Percentiles rank a stretch among this genome's conserved stretches.
phyloP scores from a whole-genome alignment of 2,113 vertebrate species.

The Pampusana beccarii region DNA sequence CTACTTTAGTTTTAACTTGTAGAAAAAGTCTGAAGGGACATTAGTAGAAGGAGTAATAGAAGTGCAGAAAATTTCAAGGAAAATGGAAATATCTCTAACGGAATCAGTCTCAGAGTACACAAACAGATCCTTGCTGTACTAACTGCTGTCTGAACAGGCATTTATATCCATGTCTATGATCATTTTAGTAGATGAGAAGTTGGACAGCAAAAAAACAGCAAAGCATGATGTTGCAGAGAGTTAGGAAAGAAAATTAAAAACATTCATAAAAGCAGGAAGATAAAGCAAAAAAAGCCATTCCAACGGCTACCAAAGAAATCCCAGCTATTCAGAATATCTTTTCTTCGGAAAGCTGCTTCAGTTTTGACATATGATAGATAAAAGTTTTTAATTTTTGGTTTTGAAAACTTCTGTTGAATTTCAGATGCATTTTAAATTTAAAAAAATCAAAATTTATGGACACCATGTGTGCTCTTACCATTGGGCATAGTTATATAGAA shows the following conservation, averaged over 20 bases:
- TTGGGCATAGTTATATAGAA: not conserved
- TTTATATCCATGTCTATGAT: constrained; percentile 9
- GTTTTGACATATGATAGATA: not conserved
- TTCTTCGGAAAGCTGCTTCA: constrained; percentile 25
- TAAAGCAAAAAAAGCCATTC: constrained; percentile 63
- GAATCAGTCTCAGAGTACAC: not conserved
- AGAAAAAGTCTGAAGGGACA: not conserved
- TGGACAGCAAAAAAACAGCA: not conserved
- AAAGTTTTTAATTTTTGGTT: not conserved
- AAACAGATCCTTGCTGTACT: not conserved
- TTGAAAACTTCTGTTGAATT: not conserved
- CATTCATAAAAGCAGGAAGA: constrained; percentile 18
- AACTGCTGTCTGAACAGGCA: constrained; percentile 50
- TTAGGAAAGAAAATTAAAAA: constrained; percentile 35
- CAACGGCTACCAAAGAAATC: constrained; percentile 32
- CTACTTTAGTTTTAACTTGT: not conserved
- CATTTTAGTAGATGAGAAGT: constrained; percentile 59
- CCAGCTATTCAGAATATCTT: constrained; percentile 33
- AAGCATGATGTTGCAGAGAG: constrained; percentile 23
- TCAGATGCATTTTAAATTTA: not conserved
- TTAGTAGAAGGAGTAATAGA: not conserved
- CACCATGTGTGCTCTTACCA: not conserved
- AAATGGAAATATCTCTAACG: not conserved
- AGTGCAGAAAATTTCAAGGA: not conserved
- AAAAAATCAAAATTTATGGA: not conserved